Conservation (phyloP, 2,888 invertebrate species). For the Limenitis camilla region DNA sequence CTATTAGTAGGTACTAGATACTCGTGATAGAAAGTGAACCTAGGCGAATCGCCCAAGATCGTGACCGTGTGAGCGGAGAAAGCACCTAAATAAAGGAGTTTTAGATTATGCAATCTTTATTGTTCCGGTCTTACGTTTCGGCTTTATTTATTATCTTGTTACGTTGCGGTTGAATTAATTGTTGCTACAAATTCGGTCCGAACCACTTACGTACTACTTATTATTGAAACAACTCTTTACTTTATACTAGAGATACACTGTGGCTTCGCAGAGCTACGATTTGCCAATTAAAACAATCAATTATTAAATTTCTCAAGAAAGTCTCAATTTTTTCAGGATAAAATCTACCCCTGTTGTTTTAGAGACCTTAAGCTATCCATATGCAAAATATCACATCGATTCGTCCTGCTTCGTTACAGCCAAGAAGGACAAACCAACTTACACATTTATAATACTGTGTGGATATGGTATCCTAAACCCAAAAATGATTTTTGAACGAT, state of each 20-base stretch:
- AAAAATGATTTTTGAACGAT: not conserved
- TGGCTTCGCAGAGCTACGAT: too few relatives aligned
- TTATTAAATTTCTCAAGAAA: too few relatives aligned
- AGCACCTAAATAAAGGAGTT: constrained; percentile 33
- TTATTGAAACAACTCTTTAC: not conserved
- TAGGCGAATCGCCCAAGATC: constrained; percentile 34
- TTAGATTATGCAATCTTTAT: constrained; percentile 15
- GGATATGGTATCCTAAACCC: too few relatives aligned
- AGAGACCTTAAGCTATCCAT: too few relatives aligned
- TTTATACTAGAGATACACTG: too few relatives aligned
- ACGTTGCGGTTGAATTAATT: not conserved
- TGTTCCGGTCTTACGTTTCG: constrained; percentile 9
- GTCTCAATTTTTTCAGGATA: too few relatives aligned
- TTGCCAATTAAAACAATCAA: too few relatives aligned
- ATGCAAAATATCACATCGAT: too few relatives aligned
- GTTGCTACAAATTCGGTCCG: not conserved
- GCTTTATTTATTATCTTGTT: constrained; percentile 5
- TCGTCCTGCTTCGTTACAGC: too few relatives aligned
- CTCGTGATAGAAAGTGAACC: constrained; percentile 52
- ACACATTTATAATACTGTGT: too few relatives aligned
- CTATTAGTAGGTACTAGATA: constrained; percentile 28
- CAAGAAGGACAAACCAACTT: too few relatives aligned
- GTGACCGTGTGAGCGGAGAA: constrained; percentile 58
- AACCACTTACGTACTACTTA: not conserved
- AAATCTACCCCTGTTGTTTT: too few relatives aligned